These are phyloP conservation scores for Philereme vetulata DNA, from an alignment of 2,888 invertebrate genomes.

Conservation along the genomic window DNA sequence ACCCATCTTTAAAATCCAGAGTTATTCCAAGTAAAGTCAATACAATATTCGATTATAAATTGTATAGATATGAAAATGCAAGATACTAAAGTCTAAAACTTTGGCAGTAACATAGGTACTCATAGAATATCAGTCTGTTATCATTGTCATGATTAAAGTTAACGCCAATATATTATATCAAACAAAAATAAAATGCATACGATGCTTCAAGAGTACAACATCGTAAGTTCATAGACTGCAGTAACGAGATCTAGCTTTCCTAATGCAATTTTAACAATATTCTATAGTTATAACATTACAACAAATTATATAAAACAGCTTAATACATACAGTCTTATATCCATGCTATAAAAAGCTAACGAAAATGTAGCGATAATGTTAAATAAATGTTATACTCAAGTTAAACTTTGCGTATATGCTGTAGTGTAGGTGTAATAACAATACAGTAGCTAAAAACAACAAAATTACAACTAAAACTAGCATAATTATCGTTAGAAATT, in stretches of 20 bases:
- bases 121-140: slow-evolving; percentile 65
- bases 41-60: slow-evolving; percentile 18
- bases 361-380: slow-evolving; percentile 47
- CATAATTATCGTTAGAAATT: slow-evolving; percentile 32
- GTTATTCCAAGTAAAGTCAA: slow-evolving; percentile 13
- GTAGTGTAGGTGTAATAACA: slow-evolving; percentile 39
- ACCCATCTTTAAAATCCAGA: slow-evolving; percentile 4
- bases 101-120: slow-evolving; percentile 76
- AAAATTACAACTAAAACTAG: slow-evolving; percentile 36
- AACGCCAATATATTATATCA: slow-evolving; percentile 22
- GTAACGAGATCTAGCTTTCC: slow-evolving; percentile 79
- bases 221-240: slow-evolving; percentile 51
- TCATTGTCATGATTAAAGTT: slow-evolving; percentile 41
- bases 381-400: slow-evolving; percentile 38
- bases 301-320: slow-evolving; percentile 48
- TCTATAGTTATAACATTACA: slow-evolving; percentile 51
- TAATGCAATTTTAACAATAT: slow-evolving; percentile 62
- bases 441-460: background rate
- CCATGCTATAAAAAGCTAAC: slow-evolving; percentile 61
- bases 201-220: slow-evolving; percentile 23
- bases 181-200: slow-evolving; percentile 16
- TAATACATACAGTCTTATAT: slow-evolving; percentile 73
- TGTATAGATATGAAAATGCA: slow-evolving; percentile 29
- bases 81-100: slow-evolving; percentile 64
- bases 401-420: slow-evolving; percentile 47